Conservation (phyloP, 2,113 vertebrate species). For the Syngnathus floridae region DNA sequence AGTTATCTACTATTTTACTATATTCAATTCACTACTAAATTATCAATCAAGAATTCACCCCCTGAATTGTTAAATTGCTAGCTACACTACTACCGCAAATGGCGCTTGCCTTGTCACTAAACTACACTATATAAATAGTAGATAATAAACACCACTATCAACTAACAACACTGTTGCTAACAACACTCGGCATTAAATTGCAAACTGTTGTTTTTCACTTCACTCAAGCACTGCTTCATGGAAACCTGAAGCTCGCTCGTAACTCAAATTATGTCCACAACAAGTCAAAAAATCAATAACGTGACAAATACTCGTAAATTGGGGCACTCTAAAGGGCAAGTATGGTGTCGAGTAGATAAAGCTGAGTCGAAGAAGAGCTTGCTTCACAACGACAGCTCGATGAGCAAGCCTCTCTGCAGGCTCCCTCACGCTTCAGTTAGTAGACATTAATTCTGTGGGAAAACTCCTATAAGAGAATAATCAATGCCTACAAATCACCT, state of each 20-base stretch:
- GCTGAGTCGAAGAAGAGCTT: slow-evolving; percentile 9
- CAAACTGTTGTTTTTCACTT: neutral
- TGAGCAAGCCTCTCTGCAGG: neutral
- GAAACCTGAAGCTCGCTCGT: neutral
- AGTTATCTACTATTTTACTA: neutral
- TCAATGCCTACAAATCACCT: neutral
- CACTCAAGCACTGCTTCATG: neutral
- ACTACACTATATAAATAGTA: neutral
- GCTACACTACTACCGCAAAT: neutral
- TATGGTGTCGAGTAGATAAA: slow-evolving; percentile 26
- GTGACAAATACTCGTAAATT: neutral
- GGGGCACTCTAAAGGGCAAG: slow-evolving; percentile 7
- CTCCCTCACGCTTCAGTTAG: neutral
- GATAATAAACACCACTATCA: neutral
- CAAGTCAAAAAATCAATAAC: neutral
- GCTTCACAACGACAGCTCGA: slow-evolving; percentile 37
- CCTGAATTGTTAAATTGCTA: neutral
- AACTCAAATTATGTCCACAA: neutral
- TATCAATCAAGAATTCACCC: too few relatives aligned
- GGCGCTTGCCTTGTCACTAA: neutral
- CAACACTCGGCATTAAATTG: neutral
- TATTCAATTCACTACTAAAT: neutral
- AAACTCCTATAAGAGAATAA: neutral
- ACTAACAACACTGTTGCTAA: neutral
- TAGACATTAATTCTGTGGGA: neutral